Base-by-base conservation (phyloP, 2,797 vertebrate genomes). In the Myioborus miniatus region DNA sequence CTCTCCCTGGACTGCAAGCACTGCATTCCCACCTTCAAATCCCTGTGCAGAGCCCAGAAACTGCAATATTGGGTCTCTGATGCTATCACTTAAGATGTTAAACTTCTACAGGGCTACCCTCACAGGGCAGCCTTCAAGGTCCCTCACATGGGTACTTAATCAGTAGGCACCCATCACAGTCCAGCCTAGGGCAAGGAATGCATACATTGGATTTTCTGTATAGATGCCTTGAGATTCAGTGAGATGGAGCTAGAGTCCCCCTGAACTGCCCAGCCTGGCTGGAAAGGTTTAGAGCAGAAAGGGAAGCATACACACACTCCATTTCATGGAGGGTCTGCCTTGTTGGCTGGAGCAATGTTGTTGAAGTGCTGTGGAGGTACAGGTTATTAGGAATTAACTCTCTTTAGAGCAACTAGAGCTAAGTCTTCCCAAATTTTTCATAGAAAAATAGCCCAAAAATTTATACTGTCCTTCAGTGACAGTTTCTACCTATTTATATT, bases 241-340 rank as follows among this genome's bases (percentile, higher is more conserved):
- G 75, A 1, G 2, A 65, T 65, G 18, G 75, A 75, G 26, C 17
- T 41, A n/a, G 13, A 27, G n/a, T 27, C 6, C 12, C 2, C 0
- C 22, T 47, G 24, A 70, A 60, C 29, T 8, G 0, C 32, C 26
- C 49, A 79, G 29, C 8, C 50, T 65, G 23, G 6, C 34, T 87
- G 67, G 36, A 83, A 92, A 80, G 56, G 8, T 74, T 92, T 59
- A 39, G 18, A 20, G 13, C 4, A 1, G 7, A 72, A 65, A 92
- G n/a, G 6, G 24, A 15, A 78, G 12, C 3, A 10, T 18, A 22
- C 15, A 79, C 2, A 32, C 59, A 19, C 11, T 1, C 5, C 41
- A 17, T 50, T n/a, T 72, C 36, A 29, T 11, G 12, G 27, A 65
- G 8, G 2, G 2, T 44, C 72, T 93, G 18, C 12, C 26, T 16